phyloP scores from a whole-genome alignment of 2,888 invertebrate genomes.

The Rhamnusium bicolor region DNA sequence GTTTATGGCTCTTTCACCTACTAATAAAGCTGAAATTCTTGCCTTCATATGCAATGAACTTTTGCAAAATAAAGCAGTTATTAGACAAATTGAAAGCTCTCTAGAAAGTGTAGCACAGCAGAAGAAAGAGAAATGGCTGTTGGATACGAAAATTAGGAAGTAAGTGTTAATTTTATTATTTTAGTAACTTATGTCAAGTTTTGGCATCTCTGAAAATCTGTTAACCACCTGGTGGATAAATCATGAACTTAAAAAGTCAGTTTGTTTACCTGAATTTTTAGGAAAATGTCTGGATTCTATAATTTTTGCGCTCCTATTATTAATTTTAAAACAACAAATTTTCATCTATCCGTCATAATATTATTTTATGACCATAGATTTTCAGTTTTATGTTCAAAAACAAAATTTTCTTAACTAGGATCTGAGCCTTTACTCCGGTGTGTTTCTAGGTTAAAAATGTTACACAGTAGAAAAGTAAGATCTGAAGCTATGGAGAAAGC shows the following conservation, averaged over 20 bases:
- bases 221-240: too few species aligned
- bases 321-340: too few species aligned
- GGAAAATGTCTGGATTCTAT: too few species aligned
- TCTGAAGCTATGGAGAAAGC: conserved; percentile 82
- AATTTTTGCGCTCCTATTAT: too few species aligned
- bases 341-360: too few species aligned
- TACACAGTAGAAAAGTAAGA: conserved; percentile 84
- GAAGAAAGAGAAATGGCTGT: conserved; percentile 91
- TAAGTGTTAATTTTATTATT: conserved; percentile 72
- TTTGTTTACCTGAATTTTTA: too few species aligned
- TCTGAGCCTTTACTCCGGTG: background rate
- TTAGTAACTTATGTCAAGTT: too few species aligned
- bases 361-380: too few species aligned
- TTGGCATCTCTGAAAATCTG: too few species aligned
- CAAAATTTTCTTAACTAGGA: too few species aligned
- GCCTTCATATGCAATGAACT: conserved; percentile 96
- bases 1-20: conserved; percentile 88
- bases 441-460: conserved; percentile 75
- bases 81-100: conserved; percentile 87
- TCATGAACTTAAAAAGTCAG: too few species aligned
- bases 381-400: too few species aligned
- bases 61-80: conserved; percentile 91
- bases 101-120: conserved; percentile 89
- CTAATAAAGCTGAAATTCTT: conserved; percentile 89
- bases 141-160: conserved; percentile 95